Conservation (phyloP, 2,113 vertebrate species). For the Bubalus kerabau region DNA sequence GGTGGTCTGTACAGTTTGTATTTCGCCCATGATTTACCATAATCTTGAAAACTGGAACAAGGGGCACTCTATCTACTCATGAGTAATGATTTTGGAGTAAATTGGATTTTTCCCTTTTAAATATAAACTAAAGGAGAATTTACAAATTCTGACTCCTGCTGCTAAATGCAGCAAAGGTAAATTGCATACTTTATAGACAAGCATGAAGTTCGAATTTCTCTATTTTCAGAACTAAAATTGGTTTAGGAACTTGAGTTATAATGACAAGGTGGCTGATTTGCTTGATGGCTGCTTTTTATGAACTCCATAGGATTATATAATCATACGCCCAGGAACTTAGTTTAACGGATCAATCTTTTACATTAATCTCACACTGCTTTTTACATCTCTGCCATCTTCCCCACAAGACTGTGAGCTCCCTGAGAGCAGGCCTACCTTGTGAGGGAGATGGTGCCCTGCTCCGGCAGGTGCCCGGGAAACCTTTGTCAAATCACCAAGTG, state of each 20-base stretch:
- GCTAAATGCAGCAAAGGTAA: not conserved
- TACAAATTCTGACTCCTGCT: not conserved
- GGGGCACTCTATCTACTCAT: not conserved
- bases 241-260: not conserved
- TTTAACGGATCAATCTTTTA: not conserved
- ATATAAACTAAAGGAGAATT: not conserved
- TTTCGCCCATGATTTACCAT: not conserved
- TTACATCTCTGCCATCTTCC: not conserved
- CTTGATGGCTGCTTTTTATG: conserved; percentile 34
- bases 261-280: not conserved
- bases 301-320: not conserved
- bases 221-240: conserved; percentile 20
- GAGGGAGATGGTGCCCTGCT: not conserved
- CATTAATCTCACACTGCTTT: not conserved
- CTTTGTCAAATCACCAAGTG: not conserved
- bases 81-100: conserved; percentile 18
- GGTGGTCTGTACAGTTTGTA: not conserved
- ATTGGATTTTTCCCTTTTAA: not conserved
- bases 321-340: not conserved
- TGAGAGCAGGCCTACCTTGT: not conserved
- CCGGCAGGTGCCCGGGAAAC: not conserved
- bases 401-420: not conserved
- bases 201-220: not conserved
- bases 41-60: conserved; percentile 13
- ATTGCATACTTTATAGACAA: not conserved